phyloP scores from a whole-genome alignment of 2,113 vertebrate genomes.

The Anoplopoma fimbria region DNA sequence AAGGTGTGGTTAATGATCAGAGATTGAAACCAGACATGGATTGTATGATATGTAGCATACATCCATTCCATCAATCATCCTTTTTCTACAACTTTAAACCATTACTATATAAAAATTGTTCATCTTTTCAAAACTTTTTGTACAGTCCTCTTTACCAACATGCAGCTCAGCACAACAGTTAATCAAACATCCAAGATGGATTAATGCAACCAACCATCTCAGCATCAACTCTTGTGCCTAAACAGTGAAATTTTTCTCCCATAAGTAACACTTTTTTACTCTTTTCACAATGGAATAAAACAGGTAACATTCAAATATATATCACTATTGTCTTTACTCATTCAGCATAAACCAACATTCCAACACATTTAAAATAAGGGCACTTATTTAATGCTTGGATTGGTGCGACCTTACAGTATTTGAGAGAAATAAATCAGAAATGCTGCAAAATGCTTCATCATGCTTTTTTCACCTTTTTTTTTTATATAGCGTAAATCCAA shows the following conservation, averaged over 20 bases:
- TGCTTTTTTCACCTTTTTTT: no score
- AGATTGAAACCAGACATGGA: background rate
- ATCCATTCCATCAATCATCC: background rate
- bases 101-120: no score
- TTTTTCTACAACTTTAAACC: no score
- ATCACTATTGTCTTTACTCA: no score
- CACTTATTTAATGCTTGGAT: background rate
- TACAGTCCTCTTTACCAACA: background rate
- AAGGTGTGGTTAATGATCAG: slow-evolving; percentile 12
- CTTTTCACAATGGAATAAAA: background rate
- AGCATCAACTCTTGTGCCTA: background rate
- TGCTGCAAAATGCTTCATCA: no score
- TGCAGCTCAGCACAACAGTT: background rate
- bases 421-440: background rate
- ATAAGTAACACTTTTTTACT: background rate
- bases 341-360: no score
- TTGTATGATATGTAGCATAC: background rate
- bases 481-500: background rate
- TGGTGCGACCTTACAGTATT: background rate
- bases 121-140: no score
- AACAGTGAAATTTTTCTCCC: background rate
- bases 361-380: no score
- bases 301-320: no score
- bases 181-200: background rate
- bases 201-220: background rate